These are phyloP conservation scores for Vidua chalybeata DNA, from an alignment of 2,113 vertebrate species.

Conservation along the genomic window DNA sequence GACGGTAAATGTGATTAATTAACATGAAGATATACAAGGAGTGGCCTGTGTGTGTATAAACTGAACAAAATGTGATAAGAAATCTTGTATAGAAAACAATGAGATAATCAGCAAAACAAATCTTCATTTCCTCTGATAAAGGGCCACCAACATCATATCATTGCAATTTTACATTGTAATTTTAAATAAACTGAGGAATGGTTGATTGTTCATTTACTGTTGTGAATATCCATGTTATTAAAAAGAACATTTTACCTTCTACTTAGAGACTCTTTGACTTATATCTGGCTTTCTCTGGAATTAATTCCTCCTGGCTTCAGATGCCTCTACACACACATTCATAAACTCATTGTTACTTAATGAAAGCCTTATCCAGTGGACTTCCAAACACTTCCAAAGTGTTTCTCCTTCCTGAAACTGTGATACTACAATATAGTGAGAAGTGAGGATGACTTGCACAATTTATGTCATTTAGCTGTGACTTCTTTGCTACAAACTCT, in stretches of 20 bases:
- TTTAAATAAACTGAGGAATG: slow-evolving; percentile 22
- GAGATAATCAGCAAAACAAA: neutral
- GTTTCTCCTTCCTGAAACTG: neutral
- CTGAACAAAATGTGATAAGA: neutral
- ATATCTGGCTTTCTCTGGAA: neutral
- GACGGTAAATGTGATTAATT: slow-evolving; percentile 64
- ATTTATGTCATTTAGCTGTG: neutral
- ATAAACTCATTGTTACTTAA: neutral
- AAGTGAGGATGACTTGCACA: neutral
- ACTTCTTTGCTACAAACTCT: neutral
- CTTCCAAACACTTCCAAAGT: neutral
- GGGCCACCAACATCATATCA: neutral
- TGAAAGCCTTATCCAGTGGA: neutral
- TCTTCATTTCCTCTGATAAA: neutral
- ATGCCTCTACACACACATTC: neutral
- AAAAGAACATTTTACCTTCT: neutral
- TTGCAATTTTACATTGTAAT: neutral
- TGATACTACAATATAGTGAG: neutral
- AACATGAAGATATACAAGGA: neutral
- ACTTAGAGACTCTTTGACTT: neutral
- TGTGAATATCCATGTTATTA: neutral
- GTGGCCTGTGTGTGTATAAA: neutral
- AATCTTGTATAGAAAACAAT: neutral
- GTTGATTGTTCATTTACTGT: neutral
- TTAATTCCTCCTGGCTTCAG: neutral